Conservation (phyloP, 1,140 invertebrate species). For the Ridgeia piscesae region DNA sequence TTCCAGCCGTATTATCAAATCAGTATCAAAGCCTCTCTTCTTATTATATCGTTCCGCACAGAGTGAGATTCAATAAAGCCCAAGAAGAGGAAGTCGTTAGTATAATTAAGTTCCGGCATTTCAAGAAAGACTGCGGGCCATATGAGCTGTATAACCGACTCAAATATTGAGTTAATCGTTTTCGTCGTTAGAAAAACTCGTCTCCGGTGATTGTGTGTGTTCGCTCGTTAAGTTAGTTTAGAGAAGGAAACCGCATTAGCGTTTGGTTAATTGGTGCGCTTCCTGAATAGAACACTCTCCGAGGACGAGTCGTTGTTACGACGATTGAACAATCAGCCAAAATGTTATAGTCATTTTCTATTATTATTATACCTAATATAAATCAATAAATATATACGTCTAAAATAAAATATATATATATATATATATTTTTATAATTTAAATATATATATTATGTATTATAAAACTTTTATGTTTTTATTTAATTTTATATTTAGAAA, state of each 20-base stretch:
- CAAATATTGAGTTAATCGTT: not conserved
- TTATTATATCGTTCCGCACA: not conserved
- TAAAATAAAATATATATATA: not conserved
- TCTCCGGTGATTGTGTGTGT: not conserved
- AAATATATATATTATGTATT: not conserved
- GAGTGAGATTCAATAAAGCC: not conserved
- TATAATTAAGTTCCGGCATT: not conserved
- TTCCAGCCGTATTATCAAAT: not conserved
- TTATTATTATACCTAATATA: not conserved
- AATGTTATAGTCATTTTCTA: no score
- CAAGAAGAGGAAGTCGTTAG: not conserved
- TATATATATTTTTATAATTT: not conserved
- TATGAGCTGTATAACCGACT: not conserved
- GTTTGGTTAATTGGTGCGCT: not conserved
- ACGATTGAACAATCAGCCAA: not conserved
- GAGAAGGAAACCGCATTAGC: not conserved
- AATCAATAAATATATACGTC: not conserved
- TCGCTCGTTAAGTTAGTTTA: not conserved
- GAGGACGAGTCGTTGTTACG: no score
- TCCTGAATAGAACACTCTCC: not conserved
- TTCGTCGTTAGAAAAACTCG: not conserved
- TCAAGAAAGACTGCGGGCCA: not conserved
- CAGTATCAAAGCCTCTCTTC: not conserved
- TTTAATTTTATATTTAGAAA: no score
- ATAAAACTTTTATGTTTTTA: no score